Evolutionary conservation across 2,797 vertebrate species (phyloP), one percentile per base, ranked within the genome.

Genomic region (Percopsis omiscomaycus): DNA sequence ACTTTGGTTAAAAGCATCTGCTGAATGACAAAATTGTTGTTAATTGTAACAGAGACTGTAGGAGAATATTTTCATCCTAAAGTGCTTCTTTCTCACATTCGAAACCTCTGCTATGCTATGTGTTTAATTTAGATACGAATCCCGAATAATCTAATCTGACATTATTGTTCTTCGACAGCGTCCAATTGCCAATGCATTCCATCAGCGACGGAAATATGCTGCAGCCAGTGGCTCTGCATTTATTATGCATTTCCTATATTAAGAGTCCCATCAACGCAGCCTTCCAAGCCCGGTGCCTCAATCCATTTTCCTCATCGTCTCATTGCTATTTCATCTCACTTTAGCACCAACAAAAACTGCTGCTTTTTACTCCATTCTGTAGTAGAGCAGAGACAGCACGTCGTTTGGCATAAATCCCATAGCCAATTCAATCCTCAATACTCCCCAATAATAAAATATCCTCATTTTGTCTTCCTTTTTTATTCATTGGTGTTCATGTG

Each of bases 271-370:
- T 83, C 77, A 75, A 78, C 64, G 73, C 22, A 64, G 69, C 81
- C 68, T 69, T 71, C 45, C 66, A 60, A 64, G 73, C 51, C 74
- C 48, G 77, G 85, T 76, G 67, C 77, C 66, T 81, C 79, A 72
- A 70, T 85, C 74, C 65, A 54, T 61, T 74, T 77, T 71, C 61
- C 67, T 68, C 32, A 37, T 9, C 9, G 70, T 80, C 84, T 84
- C 70, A 77, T 79, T 84, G 79, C 61, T 85, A 79, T 78, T 89
- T 84, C 66, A 84, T 86, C 71, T 79, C 51, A 45, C 73, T 77
- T 60, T 72, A 37, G 48, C 70, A 71, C 56, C 74, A 70, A 82
- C 74, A 71, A 78, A 71, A 15, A 54, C 69, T 66, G 71, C 69
- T 77, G 73, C 66, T 79, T 80, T 69, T 84, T 63, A 75, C 67